Conservation (phyloP, 92 coral and sea anemone genomes). For the Bergia puertoricense region DNA sequence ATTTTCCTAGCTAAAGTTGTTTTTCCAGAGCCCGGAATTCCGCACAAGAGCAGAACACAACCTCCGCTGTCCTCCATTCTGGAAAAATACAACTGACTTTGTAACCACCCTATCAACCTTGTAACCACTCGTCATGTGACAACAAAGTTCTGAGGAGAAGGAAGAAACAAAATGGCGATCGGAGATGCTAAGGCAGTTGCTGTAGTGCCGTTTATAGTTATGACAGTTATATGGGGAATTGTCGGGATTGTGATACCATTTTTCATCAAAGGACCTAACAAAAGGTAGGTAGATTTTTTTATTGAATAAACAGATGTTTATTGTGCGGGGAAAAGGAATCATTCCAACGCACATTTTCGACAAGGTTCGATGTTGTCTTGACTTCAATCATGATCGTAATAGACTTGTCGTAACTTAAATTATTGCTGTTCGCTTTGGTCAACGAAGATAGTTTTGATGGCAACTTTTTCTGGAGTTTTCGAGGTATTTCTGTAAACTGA, state of each 20-base stretch:
- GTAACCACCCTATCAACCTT: not conserved
- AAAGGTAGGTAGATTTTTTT: constrained; percentile 58
- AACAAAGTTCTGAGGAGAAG: not conserved
- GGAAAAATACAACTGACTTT: constrained; percentile 26
- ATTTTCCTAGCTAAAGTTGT: constrained; percentile 66
- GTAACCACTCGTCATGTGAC: constrained; percentile 39
- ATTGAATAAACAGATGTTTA: not conserved
- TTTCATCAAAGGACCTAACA: constrained; percentile 89
- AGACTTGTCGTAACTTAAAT: not conserved
- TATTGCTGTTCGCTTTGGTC: not conserved
- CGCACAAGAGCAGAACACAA: constrained; percentile 67
- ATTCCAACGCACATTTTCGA: not conserved
- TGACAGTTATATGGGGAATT: constrained; percentile 87
- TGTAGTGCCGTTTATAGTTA: constrained; percentile 78
- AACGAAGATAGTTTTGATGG: not conserved
- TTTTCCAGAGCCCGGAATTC: constrained; percentile 93
- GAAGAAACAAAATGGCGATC: constrained; percentile 61
- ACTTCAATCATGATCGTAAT: not conserved
- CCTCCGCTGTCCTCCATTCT: constrained; percentile 71
- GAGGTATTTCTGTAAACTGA: not conserved
- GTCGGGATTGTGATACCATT: constrained; percentile 86
- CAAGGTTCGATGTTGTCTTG: not conserved
- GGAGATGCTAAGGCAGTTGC: constrained; percentile 69
- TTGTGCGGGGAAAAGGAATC: not conserved
- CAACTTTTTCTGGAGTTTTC: not conserved